Base-by-base conservation (phyloP, 2,113 vertebrate species). In the Nerophis lumbriciformis region DNA sequence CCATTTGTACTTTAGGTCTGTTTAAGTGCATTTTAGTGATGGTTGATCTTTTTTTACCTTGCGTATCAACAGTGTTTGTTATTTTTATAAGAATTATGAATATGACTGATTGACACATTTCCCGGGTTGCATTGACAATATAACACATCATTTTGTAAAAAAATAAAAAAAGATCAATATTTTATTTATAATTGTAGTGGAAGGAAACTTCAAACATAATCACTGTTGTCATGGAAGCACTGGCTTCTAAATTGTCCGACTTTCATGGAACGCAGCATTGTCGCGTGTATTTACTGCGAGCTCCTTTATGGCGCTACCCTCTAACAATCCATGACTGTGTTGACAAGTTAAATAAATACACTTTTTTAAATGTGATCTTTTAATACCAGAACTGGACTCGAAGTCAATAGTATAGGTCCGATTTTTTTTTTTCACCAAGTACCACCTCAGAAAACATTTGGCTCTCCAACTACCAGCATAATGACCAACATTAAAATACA, bases 271-370 rank as follows among this genome's bases (percentile, higher is more conserved):
- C 13, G 35, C 14, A 15, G 14, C 28, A 54, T 38, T n/a, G 42
- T 11, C 11, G 42, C 21, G 2, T 35, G 11, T 7, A 11, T 35
- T 28, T 6, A 12, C 28, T 12, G 8, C 9, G 15, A 15, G 4
- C 9, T 8, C 4, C 1, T 7, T 16, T 14, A 37, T 47, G 5
- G 37, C 15, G 35, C 60, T 63, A 72, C 65, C 76, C 5, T 50
- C 69, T 77, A 11, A 39, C 19, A 45, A 42, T 2, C 39, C 2
- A 9, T 42, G 39, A 42, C 39, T 42, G 0, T 1, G 8, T 9
- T 8, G 39, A 9, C 39, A 42, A 42, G 10, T 42, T 42, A 42
- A 42, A 42, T 39, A 39, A 39, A 39, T 39, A 39, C 6, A 8
- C 6, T 39, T 39, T 42, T 42, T 42, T 42, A 9, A 42, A 42